Conservation (phyloP, 2,797 vertebrate species). For the Cynodonichthys magdalenae region DNA sequence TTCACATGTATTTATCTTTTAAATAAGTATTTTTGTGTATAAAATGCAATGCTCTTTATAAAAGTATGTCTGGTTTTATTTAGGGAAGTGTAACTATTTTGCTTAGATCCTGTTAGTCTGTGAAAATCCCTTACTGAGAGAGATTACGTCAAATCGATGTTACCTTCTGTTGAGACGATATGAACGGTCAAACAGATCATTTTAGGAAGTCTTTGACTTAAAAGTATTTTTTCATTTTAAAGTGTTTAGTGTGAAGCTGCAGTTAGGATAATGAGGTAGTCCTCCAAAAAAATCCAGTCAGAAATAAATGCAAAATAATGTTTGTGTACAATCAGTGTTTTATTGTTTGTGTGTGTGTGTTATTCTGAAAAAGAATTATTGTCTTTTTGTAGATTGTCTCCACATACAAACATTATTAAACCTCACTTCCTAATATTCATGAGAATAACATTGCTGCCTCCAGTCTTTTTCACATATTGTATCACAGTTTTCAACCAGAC, state of each 20-base stretch:
- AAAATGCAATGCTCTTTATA: neutral
- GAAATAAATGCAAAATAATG: neutral
- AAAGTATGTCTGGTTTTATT: neutral
- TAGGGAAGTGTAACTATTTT: neutral
- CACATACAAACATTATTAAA: too few species aligned
- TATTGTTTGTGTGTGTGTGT: too few species aligned
- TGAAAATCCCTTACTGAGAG: conserved; percentile 5
- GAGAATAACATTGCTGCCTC: neutral
- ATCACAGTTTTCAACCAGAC: neutral
- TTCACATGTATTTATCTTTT: neutral
- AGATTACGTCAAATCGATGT: neutral
- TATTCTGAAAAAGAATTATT: neutral
- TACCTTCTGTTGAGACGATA: neutral
- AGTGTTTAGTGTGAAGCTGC: neutral
- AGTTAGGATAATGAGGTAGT: neutral
- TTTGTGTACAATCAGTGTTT: neutral
- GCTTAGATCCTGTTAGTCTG: neutral
- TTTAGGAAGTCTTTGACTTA: neutral
- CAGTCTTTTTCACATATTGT: neutral
- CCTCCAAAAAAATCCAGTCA: neutral
- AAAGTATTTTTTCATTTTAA: fast-evolving
- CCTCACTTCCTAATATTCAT: conserved; percentile 20
- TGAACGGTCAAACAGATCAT: neutral
- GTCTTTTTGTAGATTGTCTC: neutral
- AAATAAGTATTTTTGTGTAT: neutral